Conservation (phyloP, 2,888 invertebrate genomes). For the Rhingia campestris region DNA sequence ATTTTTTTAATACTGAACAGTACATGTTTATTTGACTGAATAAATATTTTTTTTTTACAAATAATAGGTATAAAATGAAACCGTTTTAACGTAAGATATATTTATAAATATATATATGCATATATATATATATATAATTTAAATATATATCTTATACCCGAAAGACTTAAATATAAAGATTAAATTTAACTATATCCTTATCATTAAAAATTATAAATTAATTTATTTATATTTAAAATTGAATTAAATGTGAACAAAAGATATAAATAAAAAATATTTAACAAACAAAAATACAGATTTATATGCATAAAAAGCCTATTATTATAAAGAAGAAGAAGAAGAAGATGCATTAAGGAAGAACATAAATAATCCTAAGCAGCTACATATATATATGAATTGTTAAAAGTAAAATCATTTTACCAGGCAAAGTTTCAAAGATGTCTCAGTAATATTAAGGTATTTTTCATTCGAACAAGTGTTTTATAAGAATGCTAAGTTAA, state of each 20-base stretch:
- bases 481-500: too few relatives aligned
- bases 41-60: slow-evolving; percentile 34
- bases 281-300: slow-evolving; percentile 17
- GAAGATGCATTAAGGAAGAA: not conserved
- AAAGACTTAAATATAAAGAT: slow-evolving; percentile 59
- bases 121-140: slow-evolving; percentile 13
- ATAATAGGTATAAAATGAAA: slow-evolving; percentile 3
- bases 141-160: slow-evolving; percentile 56
- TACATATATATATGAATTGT: not conserved
- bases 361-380: not conserved
- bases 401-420: not conserved
- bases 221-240: slow-evolving; percentile 45
- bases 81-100: slow-evolving; percentile 14
- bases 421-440: not conserved
- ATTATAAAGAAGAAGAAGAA: not conserved
- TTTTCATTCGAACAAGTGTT: too few relatives aligned
- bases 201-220: slow-evolving; percentile 31
- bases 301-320: slow-evolving; percentile 10
- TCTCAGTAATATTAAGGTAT: too few relatives aligned
- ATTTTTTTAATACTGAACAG: slow-evolving; percentile 32
- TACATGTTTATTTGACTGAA: slow-evolving; percentile 63
- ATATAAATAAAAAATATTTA: not conserved
- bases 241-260: slow-evolving; percentile 19
- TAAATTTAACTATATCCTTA: slow-evolving; percentile 29
- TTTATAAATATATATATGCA: slow-evolving; percentile 22